phyloP scores from a whole-genome alignment of 2,113 vertebrate genomes.

The Cynopterus brachyotis region DNA sequence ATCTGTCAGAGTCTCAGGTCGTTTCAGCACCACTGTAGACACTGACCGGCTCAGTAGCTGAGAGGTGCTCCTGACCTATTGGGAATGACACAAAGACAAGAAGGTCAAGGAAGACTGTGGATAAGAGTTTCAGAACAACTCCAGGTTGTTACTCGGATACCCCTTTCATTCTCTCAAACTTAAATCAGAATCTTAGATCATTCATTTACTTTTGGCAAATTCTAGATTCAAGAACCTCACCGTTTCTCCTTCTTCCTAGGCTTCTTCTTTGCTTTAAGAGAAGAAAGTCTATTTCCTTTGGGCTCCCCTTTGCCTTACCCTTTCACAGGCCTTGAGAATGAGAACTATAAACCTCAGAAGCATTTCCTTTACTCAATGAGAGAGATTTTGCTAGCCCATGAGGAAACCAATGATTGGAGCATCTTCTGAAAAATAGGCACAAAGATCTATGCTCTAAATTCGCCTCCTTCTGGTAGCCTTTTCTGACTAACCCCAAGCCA shows the following conservation, averaged over 20 bases:
- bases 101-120: neutral
- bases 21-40: slow-evolving; percentile 72
- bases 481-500: neutral
- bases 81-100: neutral
- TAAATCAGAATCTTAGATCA: neutral
- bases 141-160: neutral
- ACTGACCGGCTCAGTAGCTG: slow-evolving; percentile 80
- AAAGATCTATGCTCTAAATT: slow-evolving; percentile 17
- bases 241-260: neutral
- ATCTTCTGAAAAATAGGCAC: neutral
- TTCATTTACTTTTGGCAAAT: neutral
- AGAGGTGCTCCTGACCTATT: slow-evolving; percentile 79
- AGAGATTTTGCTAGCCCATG: neutral
- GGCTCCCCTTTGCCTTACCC: neutral
- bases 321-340: neutral
- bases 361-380: neutral
- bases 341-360: neutral
- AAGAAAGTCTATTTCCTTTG: neutral
- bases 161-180: neutral
- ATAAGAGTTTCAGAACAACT: neutral
- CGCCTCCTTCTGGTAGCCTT: neutral
- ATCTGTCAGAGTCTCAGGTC: slow-evolving; percentile 58
- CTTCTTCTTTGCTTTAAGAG: neutral
- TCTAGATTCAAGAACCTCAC: neutral
- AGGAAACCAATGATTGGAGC: neutral